Percentiles rank a stretch among this genome's conserved stretches.
These are phyloP conservation scores for Uloborus plumipes DNA, from an alignment of 2,888 invertebrate genomes.

Conservation along the genomic window DNA sequence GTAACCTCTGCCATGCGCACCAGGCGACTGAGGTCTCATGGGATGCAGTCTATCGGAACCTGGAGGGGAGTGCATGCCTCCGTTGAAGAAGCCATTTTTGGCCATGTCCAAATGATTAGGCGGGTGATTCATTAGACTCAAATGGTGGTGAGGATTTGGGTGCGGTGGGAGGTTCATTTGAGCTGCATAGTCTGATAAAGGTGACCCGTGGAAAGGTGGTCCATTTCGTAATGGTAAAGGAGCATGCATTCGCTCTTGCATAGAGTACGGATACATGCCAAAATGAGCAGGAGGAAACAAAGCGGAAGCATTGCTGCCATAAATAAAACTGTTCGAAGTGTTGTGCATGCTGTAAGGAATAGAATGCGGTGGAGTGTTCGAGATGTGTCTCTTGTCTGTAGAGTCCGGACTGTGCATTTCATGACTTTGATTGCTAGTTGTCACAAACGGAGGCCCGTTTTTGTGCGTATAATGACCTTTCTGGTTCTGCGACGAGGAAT, in stretches of 20 bases:
- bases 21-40: constrained; percentile 28
- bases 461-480: constrained; percentile 83
- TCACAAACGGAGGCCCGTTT: constrained; percentile 84
- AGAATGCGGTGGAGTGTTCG: constrained; percentile 31
- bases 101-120: constrained; percentile 29
- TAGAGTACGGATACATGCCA: constrained; percentile 67
- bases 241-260: constrained; percentile 47
- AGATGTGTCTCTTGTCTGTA: constrained; percentile 71
- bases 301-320: constrained; percentile 66
- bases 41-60: constrained; percentile 32
- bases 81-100: constrained; percentile 18
- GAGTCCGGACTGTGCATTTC: constrained; percentile 72
- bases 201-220: constrained; percentile 27
- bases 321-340: constrained; percentile 68
- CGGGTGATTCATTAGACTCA: constrained; percentile 33
- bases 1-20: constrained; percentile 79
- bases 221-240: constrained; percentile 26
- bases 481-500: constrained; percentile 19
- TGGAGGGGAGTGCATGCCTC: constrained; percentile 35
- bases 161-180: constrained; percentile 30
- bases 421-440: constrained; percentile 48
- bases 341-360: constrained; percentile 40
- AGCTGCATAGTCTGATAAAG: constrained; percentile 40
- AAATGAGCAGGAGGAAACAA: constrained; percentile 68
- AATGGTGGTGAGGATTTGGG: constrained; percentile 29